phyloP scores from a whole-genome alignment of 1,140 invertebrate species.

The Drosophila quadrilineata region DNA sequence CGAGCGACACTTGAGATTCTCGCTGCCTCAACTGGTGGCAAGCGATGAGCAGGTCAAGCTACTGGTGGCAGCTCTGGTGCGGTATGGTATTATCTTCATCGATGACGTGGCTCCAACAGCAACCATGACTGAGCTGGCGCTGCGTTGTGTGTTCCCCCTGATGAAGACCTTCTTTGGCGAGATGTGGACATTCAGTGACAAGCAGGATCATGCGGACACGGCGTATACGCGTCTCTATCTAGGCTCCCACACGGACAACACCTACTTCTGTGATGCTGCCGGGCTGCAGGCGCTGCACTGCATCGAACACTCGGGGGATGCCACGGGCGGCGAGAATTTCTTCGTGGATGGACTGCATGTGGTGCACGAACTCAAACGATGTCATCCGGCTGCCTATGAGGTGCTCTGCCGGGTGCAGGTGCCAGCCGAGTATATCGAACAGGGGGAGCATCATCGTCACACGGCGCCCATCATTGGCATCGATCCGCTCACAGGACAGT shows the following conservation, averaged over 20 bases:
- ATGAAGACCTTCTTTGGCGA: slow-evolving; percentile 86
- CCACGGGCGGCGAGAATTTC: slow-evolving; percentile 86
- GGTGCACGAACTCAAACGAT: slow-evolving; percentile 83
- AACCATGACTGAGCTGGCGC: slow-evolving; percentile 71
- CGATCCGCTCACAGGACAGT: slow-evolving; percentile 81
- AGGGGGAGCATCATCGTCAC: slow-evolving; percentile 82
- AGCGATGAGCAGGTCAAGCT: slow-evolving; percentile 41
- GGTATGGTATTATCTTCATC: slow-evolving; percentile 74
- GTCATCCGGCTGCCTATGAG: slow-evolving; percentile 83
- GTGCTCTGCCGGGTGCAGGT: slow-evolving; percentile 83
- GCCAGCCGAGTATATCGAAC: slow-evolving; percentile 86
- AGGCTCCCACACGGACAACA: slow-evolving; percentile 86
- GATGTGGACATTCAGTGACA: slow-evolving; percentile 84
- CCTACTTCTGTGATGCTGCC: slow-evolving; percentile 88
- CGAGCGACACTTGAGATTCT: slow-evolving; percentile 52
- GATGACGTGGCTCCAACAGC: slow-evolving; percentile 67
- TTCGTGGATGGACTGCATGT: slow-evolving; percentile 87
- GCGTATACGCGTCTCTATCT: slow-evolving; percentile 85
- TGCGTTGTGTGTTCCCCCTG: slow-evolving; percentile 81
- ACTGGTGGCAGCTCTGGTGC: slow-evolving; percentile 54
- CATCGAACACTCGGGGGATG: slow-evolving; percentile 83
- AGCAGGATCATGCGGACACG: slow-evolving; percentile 84
- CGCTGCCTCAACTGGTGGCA: slow-evolving; percentile 31
- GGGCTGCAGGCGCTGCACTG: slow-evolving; percentile 88
- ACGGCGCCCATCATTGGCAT: slow-evolving; percentile 83